Base-by-base conservation (phyloP, 1,140 invertebrate species). In the Pseudomyrmex concolor region DNA sequence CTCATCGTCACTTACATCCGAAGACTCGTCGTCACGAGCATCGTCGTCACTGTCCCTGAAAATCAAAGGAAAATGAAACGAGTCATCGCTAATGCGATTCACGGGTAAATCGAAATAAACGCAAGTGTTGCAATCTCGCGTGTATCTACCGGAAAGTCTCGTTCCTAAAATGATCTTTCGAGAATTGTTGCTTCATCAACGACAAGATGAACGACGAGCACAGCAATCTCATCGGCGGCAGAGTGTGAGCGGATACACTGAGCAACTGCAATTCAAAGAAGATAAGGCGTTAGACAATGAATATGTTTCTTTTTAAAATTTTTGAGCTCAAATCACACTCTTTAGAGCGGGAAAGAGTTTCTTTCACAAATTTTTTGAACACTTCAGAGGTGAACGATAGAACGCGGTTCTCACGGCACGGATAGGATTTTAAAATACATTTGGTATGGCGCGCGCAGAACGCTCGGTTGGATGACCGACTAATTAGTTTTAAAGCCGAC, bases 161-260 rank as follows among this genome's bases (percentile, higher is more conserved):
- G 34, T 89, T 89, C 9, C 72, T 48, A 45, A 85, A 54, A 67
- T 84, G 71, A 62, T 43, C 63, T 68, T 90, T 89, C 2, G 66
- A 71, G 0, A 72, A 72, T 34, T 80, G 68, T 62, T 91, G 88
- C 19, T 89, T 88, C 13, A 94, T 89, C 71, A 95, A 78, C 34
- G 94, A 94, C 45, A 94, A 87, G 64, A 95, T 89, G 83, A 95
- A 93, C 62, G 94, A 92, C 64, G 91, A 91, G 84, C 94, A 95
- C 8, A 94, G 85, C 83, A 94, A 84, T 84, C 92, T 94, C 93
- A 95, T 93, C 19, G 94, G 93, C 17, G 95, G 94, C 88, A 95
- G 91, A 60, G 95, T 95, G 86, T 95, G 95, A 73, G 95, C 93
- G 66, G 95, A 93, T 55, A 92, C 90, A 19, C 95, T 94, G 74